Base-by-base conservation (phyloP, 2,888 invertebrate species). In the Ormyrus thymus region DNA sequence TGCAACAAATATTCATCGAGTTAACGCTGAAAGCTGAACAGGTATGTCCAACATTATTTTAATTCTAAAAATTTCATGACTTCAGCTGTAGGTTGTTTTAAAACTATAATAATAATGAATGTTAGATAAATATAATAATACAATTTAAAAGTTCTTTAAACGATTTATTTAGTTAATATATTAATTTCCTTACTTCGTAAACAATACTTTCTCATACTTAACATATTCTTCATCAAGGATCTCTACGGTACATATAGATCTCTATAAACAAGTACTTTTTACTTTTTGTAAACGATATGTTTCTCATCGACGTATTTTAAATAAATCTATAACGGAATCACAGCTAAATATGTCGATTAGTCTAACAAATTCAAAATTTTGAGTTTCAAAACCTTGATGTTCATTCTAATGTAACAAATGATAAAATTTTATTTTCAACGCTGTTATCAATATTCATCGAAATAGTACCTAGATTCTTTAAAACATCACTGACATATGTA, bases 1-100 rank as follows among this genome's bases (percentile, higher is more conserved):
- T 94, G 9, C 94, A 94, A 85, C 94, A 94, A 87, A 94, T 94
- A 76, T 94, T 94, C 89, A 94, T 94, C 83, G 94, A 94, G 84
- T 89, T 94, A 58, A 94, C 94, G 0, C 88, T 94, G 61, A 94
- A 94, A 87, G 93, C 93, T 29, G 94, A 94, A 87, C 93, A 94
- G 91, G 93, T 93, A 85, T 88, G 90, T 83, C 8, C 6, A 43
- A 43, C 29, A 51, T 29, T 53, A 11, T 4, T 10, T 53, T 46
- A 46, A 64, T 50, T 50, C 5, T 50, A 4, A 48, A 15, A 48
- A 15, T 9, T n/a, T n/a, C n/a, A 15, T 15, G 1, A 50, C 45
- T 8, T n/a, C 13, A 13, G 48, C 3, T 62, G 6, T 15, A 50
- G 43, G 43, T 7, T 66, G 29, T 66, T 66, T 66, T 29, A 6